Evolutionary conservation across 2,113 vertebrate species (phyloP).

Genomic region (Phrynosoma blainvillii): DNA sequence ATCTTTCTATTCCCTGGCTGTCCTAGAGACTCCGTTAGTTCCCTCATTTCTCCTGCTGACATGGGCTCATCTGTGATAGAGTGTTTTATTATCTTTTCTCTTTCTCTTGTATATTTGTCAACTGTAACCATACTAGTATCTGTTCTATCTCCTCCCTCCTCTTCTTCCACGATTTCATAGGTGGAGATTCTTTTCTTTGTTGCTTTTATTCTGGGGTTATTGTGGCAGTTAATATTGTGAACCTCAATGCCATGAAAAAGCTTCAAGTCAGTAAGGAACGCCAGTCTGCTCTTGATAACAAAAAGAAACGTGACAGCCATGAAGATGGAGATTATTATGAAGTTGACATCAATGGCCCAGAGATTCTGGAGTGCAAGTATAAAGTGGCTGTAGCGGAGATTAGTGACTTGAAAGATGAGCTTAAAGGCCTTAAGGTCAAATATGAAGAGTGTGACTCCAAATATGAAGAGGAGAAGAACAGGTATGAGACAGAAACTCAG

Average conservation of each 20-base stretch:
- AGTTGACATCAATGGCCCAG: constrained; percentile 95
- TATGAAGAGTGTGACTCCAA: constrained; percentile 84
- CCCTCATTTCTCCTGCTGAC: no score
- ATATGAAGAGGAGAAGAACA: constrained; percentile 86
- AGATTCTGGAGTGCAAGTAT: constrained; percentile 97
- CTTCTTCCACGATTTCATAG: no score
- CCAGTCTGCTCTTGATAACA: constrained; percentile 91
- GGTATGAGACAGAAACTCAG: constrained; percentile 84
- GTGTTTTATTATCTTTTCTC: no score
- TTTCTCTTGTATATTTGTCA: no score
- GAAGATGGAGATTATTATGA: constrained; percentile 98
- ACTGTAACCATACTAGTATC: no score
- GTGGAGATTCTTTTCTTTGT: no score
- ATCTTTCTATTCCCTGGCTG: no score
- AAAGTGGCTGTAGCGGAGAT: constrained; percentile 92
- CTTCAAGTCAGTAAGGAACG: constrained; percentile 94
- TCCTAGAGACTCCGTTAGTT: no score
- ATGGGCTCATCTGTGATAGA: no score
- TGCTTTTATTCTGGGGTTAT: no score
- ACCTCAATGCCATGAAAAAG: constrained; percentile 89
- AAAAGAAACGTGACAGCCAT: constrained; percentile 93
- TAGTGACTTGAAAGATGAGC: constrained; percentile 90
- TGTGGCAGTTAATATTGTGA: no score
- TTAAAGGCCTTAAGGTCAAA: constrained; percentile 84
- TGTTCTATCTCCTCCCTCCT: no score